These are phyloP conservation scores for Clitarchus hookeri DNA, from an alignment of 2,888 invertebrate species.

Conservation along the genomic window DNA sequence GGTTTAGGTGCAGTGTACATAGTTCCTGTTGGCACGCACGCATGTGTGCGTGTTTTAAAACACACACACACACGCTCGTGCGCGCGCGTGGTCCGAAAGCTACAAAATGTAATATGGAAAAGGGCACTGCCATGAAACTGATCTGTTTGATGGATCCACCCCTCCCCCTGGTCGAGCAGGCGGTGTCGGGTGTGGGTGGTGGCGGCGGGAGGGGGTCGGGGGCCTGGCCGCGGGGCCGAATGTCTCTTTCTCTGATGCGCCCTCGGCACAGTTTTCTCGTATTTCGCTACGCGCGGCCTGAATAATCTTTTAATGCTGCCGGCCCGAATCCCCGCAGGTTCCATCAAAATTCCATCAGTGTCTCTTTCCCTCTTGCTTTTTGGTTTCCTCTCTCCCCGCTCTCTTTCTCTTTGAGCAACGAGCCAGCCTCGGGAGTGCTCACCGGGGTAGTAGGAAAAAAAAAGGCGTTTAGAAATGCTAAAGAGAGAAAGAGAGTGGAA, in stretches of 20 bases:
- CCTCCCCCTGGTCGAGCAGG: not conserved
- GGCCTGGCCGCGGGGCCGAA: not conserved
- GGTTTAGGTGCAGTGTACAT: not conserved
- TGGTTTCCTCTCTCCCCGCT: not conserved
- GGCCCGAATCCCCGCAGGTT: not conserved
- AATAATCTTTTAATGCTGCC: conserved; percentile 28
- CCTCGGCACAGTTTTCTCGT: conserved; percentile 17
- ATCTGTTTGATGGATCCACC: conserved; percentile 20
- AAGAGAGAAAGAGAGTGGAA: not conserved
- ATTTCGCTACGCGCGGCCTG: conserved; percentile 15
- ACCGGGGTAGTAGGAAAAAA: not conserved
- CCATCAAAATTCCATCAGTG: conserved; percentile 26
- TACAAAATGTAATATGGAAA: conserved; percentile 27
- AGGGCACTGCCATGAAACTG: conserved; percentile 23
- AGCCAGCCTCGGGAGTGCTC: not conserved
- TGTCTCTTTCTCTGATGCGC: not conserved
- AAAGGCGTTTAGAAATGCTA: not conserved
- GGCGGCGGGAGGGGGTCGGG: no score
- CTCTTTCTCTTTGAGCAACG: conserved; percentile 14
- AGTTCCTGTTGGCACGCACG: not conserved
- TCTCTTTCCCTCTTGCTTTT: not conserved
- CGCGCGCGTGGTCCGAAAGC: conserved; percentile 8
- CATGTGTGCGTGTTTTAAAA: no score
- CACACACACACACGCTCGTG: not conserved
- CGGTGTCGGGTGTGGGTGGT: no score